Base-by-base conservation (phyloP, 1,140 invertebrate genomes). In the Formica exsecta region DNA sequence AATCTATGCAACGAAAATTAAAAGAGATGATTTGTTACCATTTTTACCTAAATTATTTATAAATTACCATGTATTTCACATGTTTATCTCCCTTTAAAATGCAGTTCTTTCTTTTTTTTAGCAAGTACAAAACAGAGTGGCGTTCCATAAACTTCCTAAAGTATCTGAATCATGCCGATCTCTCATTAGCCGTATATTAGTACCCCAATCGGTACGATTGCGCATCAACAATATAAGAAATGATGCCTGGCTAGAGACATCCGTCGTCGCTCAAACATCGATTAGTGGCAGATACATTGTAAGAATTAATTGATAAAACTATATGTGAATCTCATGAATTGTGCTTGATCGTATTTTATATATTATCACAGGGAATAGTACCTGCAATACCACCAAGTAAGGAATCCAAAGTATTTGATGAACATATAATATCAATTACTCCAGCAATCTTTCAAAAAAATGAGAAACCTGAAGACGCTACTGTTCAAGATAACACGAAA, bases 71-170 rank as follows among this genome's bases (percentile, higher is more conserved):
- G 2, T 3, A 13, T 54, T 79, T 79, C 13, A 19, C 11, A 19
- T 41, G 6, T 8, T 48, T n/a, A 44, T 48, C 1, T 16, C 22
- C 11, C 13, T 41, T 22, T 59, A 36, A 41, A 32, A 32, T 36
- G 3, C 13, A 51, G 0, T 68, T 13, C 13, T 54, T 54, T 57
- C 8, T 7, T 22, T 68, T 13, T 22, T 90, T 92, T 29, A 97
- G 96, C 97, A 97, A 96, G 97, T 98, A 9, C 97, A 97, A 92
- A 97, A 96, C 86, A 97, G 96, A 92, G 96, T 98, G 4, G 95
- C 95, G 0, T 98, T 97, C 91, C 97, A 97, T 0, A 96, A 96
- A 86, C 95, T 96, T 36, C 97, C 97, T 5, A 95, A 95, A 89
- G 96, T 97, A 0, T 96, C 97, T 0, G 91, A 93, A 6, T 94